phyloP scores from a whole-genome alignment of 2,888 invertebrate genomes.

The Ferdinandea cuprea region DNA sequence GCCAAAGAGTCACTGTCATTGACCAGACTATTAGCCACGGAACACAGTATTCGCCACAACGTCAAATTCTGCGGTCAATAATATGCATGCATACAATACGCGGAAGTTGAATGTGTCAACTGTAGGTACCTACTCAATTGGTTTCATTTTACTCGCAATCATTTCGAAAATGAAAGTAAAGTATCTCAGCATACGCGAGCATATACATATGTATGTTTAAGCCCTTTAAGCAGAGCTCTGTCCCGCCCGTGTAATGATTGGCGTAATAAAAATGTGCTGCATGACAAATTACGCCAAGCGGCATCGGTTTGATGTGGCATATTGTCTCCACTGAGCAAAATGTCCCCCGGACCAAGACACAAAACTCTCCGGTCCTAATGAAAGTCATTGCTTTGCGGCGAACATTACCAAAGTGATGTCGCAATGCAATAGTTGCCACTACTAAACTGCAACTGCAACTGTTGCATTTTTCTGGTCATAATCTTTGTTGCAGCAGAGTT shows the following conservation, averaged over 20 bases:
- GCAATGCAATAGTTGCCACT: slow-evolving; percentile 23
- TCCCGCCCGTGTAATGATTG: slow-evolving; percentile 34
- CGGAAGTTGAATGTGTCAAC: slow-evolving; percentile 66
- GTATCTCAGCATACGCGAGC: slow-evolving; percentile 24
- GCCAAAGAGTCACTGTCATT: slow-evolving; percentile 32
- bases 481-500: slow-evolving; percentile 17
- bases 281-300: slow-evolving; percentile 55
- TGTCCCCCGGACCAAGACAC: slow-evolving; percentile 34
- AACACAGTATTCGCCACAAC: slow-evolving; percentile 57
- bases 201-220: not conserved
- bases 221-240: slow-evolving; percentile 2
- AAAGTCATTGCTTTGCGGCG: slow-evolving; percentile 40
- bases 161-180: slow-evolving; percentile 69
- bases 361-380: slow-evolving; percentile 36
- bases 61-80: slow-evolving; percentile 68
- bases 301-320: slow-evolving; percentile 32
- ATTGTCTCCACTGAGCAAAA: not conserved
- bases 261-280: slow-evolving; percentile 53
- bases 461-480: slow-evolving; percentile 35
- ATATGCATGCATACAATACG: slow-evolving; percentile 25
- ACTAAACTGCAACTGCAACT: slow-evolving; percentile 24
- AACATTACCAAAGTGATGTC: slow-evolving; percentile 27
- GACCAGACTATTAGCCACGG: slow-evolving; percentile 41
- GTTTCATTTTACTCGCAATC: slow-evolving; percentile 42
- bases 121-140: slow-evolving; percentile 25